These are phyloP conservation scores for Tauraco erythrolophus DNA, from an alignment of 2,113 vertebrate genomes.

Conservation along the genomic window DNA sequence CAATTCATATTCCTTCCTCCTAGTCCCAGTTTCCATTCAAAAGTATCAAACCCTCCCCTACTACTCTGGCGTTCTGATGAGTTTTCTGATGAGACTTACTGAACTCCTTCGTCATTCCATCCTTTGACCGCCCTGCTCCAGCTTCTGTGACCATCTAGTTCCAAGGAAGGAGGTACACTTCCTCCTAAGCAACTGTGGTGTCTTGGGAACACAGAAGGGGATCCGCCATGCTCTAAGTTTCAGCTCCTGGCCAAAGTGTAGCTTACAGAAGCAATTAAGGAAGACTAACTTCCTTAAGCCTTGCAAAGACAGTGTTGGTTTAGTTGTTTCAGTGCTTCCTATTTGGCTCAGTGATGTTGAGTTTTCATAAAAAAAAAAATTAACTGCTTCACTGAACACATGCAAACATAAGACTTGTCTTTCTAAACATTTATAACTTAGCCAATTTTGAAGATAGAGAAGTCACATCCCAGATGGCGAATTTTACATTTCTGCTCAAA, in stretches of 20 bases:
- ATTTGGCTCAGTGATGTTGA: not conserved
- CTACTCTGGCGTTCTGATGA: not conserved
- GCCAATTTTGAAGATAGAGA: not conserved
- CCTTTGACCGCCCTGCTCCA: not conserved
- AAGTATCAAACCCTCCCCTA: not conserved
- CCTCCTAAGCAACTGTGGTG: not conserved
- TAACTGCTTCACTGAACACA: conserved; percentile 3
- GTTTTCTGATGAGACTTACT: not conserved
- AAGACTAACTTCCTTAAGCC: not conserved
- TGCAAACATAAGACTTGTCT: not conserved
- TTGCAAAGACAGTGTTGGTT: not conserved
- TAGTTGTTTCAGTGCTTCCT: not conserved
- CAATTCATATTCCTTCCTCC: not conserved
- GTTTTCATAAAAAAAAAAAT: not conserved
- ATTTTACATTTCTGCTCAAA: conserved; percentile 12
- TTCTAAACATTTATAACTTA: conserved; percentile 10
- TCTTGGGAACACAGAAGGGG: not conserved
- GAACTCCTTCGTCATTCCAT: not conserved
- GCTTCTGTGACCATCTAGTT: not conserved
- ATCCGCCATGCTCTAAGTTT: not conserved
- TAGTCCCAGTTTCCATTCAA: not conserved
- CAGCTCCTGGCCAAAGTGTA: not conserved
- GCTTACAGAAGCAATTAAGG: not conserved
- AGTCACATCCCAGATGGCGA: conserved; percentile 32
- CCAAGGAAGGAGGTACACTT: not conserved